These are phyloP conservation scores for Poeciliopsis prolifica DNA, from an alignment of 2,113 vertebrate genomes.

Conservation along the genomic window DNA sequence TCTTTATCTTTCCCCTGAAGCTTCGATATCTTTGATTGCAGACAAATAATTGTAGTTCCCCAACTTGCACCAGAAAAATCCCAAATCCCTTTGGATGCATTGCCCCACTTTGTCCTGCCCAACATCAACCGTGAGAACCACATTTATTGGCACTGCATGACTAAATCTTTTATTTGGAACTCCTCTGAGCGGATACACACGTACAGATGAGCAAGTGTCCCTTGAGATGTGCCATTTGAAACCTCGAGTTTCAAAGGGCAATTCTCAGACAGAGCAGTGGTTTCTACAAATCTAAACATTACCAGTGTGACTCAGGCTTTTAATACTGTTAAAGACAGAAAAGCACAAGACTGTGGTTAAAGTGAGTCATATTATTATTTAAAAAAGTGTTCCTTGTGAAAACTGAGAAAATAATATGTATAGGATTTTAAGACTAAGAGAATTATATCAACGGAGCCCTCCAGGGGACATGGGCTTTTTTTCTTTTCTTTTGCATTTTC, in stretches of 20 bases:
- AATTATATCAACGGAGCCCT: neutral
- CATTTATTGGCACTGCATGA: constrained; percentile 59
- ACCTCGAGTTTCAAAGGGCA: constrained; percentile 43
- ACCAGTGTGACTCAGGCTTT: constrained; percentile 14
- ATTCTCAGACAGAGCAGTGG: constrained; percentile 64
- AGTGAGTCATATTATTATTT: constrained; percentile 1
- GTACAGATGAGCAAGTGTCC: constrained; percentile 41
- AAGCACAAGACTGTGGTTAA: constrained; percentile 1
- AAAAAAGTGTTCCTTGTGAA: constrained; percentile 10
- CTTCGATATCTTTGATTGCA: constrained; percentile 22
- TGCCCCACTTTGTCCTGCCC: constrained; percentile 38
- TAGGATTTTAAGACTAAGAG: constrained; percentile 29
- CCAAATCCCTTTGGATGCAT: constrained; percentile 52
- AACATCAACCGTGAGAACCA: constrained; percentile 66
- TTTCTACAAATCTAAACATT: constrained; percentile 52
- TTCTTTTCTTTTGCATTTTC: no score
- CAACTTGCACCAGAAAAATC: constrained; percentile 55
- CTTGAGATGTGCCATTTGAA: constrained; percentile 55
- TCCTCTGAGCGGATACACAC: constrained; percentile 35
- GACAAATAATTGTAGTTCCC: constrained; percentile 19
- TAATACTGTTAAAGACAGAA: constrained; percentile 26
- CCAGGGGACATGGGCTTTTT: no score
- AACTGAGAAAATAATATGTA: constrained; percentile 19
- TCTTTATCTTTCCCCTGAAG: constrained; percentile 23
- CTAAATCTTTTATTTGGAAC: constrained; percentile 65